Evolutionary conservation across 2,113 vertebrate genomes (phyloP), one percentile per base, ranked within the genome.

Genomic region (Phoenicopterus ruber): DNA sequence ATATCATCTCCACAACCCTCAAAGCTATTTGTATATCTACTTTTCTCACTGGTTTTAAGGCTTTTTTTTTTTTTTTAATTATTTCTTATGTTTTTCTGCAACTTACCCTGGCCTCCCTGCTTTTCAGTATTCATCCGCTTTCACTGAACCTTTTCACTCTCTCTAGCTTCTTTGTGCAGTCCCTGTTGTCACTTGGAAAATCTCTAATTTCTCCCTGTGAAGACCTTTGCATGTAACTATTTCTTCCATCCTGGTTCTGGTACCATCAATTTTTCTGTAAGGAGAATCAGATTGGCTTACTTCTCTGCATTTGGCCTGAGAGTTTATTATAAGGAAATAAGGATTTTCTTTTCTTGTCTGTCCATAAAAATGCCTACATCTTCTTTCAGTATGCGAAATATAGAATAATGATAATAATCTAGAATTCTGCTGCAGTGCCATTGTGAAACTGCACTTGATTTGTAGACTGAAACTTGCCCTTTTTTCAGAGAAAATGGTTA

Each of bases 1-100:
- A 3, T 40, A 20, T n/a, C 0, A 1, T 20, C 25, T 81, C 31
- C 9, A 18, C 7, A 71, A 36, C 1, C 1, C 9, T 6, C 6
- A 28, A 67, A 72, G 17, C 9, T 67, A 31, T 55, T 74, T 67
- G 4, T 54, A 1, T 11, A 36, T 61, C 21, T 42, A 7, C 7
- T 52, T 9, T 40, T 76, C 10, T 52, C 6, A 42, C 4, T 61
- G 1, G 6, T 28, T 76, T 32, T 29, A 61, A 52, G 17, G 7
- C 2, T 28, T 13, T 8, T 29, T 46, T 20, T 20, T 28, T 31
- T 26, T 13, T 6, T 22, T 15, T 34, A 18, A 6, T 32, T 4
- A 9, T 3, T 3, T 36, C 36, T 38, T 25, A 25, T 32, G 13
- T 11, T 61, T n/a, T 17, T 8, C 4, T 11, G 4, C 17, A 29